Percentiles rank a stretch among this genome's conserved stretches.
These are phyloP conservation scores for Archips crataeganus DNA, from an alignment of 2,888 invertebrate species.

Conservation along the genomic window DNA sequence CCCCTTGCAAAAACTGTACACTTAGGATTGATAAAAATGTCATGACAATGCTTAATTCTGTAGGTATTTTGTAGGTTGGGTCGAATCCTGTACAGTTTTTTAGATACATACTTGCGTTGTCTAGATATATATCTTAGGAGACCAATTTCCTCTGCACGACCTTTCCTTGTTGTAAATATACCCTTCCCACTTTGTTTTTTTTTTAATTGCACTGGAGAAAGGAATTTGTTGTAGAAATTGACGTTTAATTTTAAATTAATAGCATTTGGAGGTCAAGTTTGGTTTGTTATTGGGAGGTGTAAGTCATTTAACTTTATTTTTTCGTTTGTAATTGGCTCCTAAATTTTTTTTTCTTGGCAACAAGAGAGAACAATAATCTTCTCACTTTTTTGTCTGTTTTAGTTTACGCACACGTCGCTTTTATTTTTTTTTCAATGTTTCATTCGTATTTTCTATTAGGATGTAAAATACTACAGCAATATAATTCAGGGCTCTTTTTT, in stretches of 20 bases:
- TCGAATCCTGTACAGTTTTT: no score
- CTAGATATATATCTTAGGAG: neutral
- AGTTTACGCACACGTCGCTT: neutral
- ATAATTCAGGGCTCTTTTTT: conserved; percentile 10
- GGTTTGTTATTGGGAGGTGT: neutral
- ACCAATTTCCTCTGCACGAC: neutral
- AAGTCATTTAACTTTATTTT: no score
- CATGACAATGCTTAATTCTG: no score
- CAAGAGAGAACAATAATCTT: no score
- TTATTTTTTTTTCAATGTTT: neutral
- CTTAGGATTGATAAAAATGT: no score
- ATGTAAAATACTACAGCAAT: neutral
- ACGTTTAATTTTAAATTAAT: no score
- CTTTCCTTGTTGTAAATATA: neutral
- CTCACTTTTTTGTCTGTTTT: no score
- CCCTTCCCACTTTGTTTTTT: neutral
- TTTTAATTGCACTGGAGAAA: neutral
- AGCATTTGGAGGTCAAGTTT: no score
- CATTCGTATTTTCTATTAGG: neutral
- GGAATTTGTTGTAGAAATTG: neutral
- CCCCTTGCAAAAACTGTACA: no score
- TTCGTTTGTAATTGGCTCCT: no score
- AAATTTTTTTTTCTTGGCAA: no score
- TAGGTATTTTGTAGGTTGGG: no score
- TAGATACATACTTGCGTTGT: neutral